A percentile compares a stretch with the other conserved stretches of the same genome.
Conservation (phyloP, 2,797 vertebrate species). For the Sparidentex hasta region DNA sequence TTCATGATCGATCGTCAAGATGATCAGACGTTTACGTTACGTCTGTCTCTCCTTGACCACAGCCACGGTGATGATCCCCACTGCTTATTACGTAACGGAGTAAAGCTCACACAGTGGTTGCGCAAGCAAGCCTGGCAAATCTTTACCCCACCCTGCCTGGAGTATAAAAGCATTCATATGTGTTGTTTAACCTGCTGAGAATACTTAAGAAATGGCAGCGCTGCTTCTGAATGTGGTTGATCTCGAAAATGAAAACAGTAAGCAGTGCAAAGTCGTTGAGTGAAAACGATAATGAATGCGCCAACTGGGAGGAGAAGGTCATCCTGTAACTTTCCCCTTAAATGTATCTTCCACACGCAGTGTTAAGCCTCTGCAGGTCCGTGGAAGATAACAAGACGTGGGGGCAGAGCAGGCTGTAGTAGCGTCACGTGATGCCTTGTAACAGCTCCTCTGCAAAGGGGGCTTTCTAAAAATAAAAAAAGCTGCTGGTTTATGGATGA, state of each 20-base stretch:
- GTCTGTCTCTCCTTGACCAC: not conserved
- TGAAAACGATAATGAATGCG: constrained; percentile 6
- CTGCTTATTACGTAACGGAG: constrained; percentile 56
- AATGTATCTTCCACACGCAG: constrained; percentile 10
- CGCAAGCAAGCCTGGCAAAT: constrained; percentile 16
- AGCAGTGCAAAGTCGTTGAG: not conserved
- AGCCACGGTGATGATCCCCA: not conserved
- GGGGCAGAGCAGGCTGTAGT: constrained; percentile 42
- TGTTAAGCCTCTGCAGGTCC: not conserved
- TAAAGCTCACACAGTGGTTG: constrained; percentile 22
- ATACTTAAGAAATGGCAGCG: not conserved
- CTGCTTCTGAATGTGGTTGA: not conserved
- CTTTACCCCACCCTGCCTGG: not conserved
- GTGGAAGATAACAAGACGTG: not conserved
- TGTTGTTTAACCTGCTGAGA: not conserved
- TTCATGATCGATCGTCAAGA: not conserved
- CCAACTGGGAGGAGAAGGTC: not conserved
- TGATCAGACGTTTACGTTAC: not conserved
- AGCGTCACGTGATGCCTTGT: constrained; percentile 65
- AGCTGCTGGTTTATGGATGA: constrained; percentile 67
- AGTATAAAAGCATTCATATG: not conserved
- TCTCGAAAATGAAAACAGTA: not conserved
- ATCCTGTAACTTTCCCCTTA: not conserved
- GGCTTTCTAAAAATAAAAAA: constrained; percentile 78
- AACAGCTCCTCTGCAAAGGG: constrained; percentile 47